Base-by-base conservation (phyloP, 2,797 vertebrate species). In the Oophaga sylvatica region DNA sequence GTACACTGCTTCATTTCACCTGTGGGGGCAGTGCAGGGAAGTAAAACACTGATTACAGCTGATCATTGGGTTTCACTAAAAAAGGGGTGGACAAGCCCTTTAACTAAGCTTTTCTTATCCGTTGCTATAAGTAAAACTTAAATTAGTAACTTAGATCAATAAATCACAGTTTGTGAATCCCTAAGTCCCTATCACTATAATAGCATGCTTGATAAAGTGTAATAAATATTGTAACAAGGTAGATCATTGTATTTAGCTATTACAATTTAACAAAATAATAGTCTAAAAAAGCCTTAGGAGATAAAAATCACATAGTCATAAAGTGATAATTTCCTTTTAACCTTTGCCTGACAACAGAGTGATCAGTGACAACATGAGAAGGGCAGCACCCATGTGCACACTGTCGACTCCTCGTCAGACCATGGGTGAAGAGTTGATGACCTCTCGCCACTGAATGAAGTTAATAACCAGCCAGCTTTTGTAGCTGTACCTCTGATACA, bases 401-500 rank as follows among this genome's bases (percentile, higher is more conserved):
- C 57, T 85, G 31, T 77, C 2, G 45, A 48, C 73, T 65, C 19
- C 59, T 84, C 76, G 83, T 78, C 83, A 65, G 83, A 85, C 59
- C 17, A 48, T 19, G 59, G 83, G n/a, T n/a, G 59, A 62, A 84
- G 83, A 84, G 83, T 84, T 53, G 35, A 79, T 80, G 29, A 81
- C 88, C 85, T 78, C 84, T 70, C 63, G 83, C 84, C 88, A 89
- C 88, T 75, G 17, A 87, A 83, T 84, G 88, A 73, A 65, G 20
- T 89, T 89, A 89, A 89, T 86, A 83, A 60, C 29, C 81, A 89
- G 81, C 31, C 81, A 83, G 76, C 78, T 78, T 63, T 83, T 65
- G 90, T 93, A 92, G 84, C 89, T 86, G 91, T 93, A 93, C 93
- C 93, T 93, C 90, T 87, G 87, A 63, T 89, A 91, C 87, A 88